These are phyloP conservation scores for Aphrophora alni DNA, from an alignment of 2,888 invertebrate genomes.

Conservation along the genomic window DNA sequence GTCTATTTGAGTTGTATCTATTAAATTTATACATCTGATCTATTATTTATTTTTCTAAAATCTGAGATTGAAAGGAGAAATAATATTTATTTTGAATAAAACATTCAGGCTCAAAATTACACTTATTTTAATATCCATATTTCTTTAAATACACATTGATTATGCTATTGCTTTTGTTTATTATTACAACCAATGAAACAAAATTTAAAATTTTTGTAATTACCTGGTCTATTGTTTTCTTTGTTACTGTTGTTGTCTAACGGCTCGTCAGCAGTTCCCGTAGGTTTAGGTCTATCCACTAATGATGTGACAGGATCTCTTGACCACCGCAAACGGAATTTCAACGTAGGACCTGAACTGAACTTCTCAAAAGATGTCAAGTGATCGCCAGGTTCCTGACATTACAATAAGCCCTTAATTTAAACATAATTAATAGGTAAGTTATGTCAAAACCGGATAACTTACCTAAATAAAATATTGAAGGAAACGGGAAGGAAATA, in stretches of 20 bases:
- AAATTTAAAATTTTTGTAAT: slow-evolving; percentile 51
- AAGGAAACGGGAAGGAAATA: too few species aligned
- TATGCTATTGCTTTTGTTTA: too few species aligned
- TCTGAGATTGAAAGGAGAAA: too few species aligned
- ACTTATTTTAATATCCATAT: too few species aligned
- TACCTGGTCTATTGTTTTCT: slow-evolving; percentile 59
- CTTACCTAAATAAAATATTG: too few species aligned
- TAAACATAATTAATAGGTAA: background rate
- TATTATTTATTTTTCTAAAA: too few species aligned
- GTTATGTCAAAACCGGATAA: background rate
- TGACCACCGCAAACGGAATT: slow-evolving; percentile 86
- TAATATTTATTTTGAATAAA: too few species aligned
- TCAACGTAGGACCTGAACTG: slow-evolving; percentile 72
- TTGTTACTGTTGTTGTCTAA: slow-evolving; percentile 57
- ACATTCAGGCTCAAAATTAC: too few species aligned
- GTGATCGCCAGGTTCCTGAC: slow-evolving; percentile 40
- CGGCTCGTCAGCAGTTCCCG: slow-evolving; percentile 49
- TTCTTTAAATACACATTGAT: too few species aligned
- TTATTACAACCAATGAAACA: too few species aligned
- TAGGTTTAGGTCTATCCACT: slow-evolving; percentile 69
- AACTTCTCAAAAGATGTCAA: slow-evolving; percentile 47
- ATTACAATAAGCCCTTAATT: slow-evolving; percentile 7
- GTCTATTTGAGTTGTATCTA: too few species aligned
- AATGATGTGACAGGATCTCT: slow-evolving; percentile 71
- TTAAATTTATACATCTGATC: too few species aligned